A percentile compares a stretch with the other conserved stretches of the same genome.
These are phyloP conservation scores for Acleris literana DNA, from an alignment of 2,888 invertebrate species.

Conservation along the genomic window DNA sequence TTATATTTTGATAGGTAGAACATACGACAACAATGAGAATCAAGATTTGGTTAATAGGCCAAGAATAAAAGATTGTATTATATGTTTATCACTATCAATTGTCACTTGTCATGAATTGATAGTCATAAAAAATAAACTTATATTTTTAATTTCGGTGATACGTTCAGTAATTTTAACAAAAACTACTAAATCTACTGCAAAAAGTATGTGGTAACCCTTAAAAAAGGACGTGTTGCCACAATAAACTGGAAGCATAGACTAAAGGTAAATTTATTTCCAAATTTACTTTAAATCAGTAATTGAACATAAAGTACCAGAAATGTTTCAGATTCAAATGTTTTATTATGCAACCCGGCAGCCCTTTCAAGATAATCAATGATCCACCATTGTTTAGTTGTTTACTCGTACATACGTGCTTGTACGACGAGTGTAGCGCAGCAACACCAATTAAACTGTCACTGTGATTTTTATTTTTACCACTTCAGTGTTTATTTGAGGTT, in stretches of 20 bases:
- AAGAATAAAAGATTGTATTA: too few relatives aligned
- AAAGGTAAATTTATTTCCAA: too few relatives aligned
- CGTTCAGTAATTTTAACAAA: background rate
- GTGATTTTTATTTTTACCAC: conserved; percentile 31
- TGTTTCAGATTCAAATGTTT: too few relatives aligned
- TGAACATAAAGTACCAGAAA: too few relatives aligned
- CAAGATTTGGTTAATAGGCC: too few relatives aligned
- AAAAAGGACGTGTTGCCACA: background rate
- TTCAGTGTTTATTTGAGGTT: conserved; percentile 56
- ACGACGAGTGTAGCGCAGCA: background rate
- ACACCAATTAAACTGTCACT: conserved; percentile 33
- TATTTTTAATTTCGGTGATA: background rate
- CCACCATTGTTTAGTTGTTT: background rate
- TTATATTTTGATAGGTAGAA: too few relatives aligned
- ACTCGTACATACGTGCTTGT: background rate
- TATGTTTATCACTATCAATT: too few relatives aligned
- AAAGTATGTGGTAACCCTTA: background rate
- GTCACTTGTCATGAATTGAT: too few relatives aligned
- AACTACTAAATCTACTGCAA: conserved; percentile 12
- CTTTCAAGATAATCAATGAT: background rate
- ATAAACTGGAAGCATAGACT: too few relatives aligned
- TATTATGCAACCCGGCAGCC: too few relatives aligned
- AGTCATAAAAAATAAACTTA: background rate
- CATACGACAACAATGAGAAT: too few relatives aligned
- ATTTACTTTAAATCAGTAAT: too few relatives aligned